Evolutionary conservation across 2,888 invertebrate genomes (phyloP).

Genomic region (Clostera curtula): DNA sequence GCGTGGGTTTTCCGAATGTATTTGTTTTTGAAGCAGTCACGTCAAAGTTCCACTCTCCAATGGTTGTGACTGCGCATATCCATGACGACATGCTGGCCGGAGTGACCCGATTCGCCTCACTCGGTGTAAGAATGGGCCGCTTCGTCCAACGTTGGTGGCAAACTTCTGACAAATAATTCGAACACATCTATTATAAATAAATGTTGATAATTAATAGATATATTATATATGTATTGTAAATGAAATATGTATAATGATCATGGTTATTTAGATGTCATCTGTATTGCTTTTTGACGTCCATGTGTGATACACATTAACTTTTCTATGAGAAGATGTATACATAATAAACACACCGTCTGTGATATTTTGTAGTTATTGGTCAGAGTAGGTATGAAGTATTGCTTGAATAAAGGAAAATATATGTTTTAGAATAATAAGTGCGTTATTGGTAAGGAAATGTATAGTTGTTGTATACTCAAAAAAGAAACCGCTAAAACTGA

Average conservation of each 20-base stretch:
- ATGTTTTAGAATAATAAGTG: slow-evolving; percentile 67
- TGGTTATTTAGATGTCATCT: slow-evolving; percentile 66
- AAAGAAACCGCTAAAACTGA: slow-evolving; percentile 40
- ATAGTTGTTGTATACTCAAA: slow-evolving; percentile 60
- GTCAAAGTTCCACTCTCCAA: slow-evolving; percentile 37
- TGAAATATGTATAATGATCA: slow-evolving; percentile 50
- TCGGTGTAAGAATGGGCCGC: slow-evolving; percentile 17
- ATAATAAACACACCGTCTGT: slow-evolving; percentile 75
- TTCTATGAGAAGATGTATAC: slow-evolving; percentile 75
- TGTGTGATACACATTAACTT: slow-evolving; percentile 71
- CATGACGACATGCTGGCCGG: slow-evolving; percentile 26
- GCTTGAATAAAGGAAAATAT: slow-evolving; percentile 68
- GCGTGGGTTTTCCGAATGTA: slow-evolving; percentile 35
- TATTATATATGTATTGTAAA: slow-evolving; percentile 52
- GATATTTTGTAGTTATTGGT: slow-evolving; percentile 75
- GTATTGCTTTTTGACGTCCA: slow-evolving; percentile 70
- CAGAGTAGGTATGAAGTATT: slow-evolving; percentile 69
- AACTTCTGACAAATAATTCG: slow-evolving; percentile 63
- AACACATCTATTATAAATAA: slow-evolving; percentile 52
- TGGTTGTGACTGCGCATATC: slow-evolving; percentile 74
- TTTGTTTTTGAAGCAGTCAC: slow-evolving; percentile 41
- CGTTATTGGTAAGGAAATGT: slow-evolving; percentile 65
- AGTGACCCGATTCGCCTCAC: slow-evolving; percentile 15
- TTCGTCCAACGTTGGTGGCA: slow-evolving; percentile 44
- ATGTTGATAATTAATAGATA: slow-evolving; percentile 49